These are phyloP conservation scores for Gymnoscelis rufifasciata DNA, from an alignment of 2,888 invertebrate genomes.

Conservation along the genomic window DNA sequence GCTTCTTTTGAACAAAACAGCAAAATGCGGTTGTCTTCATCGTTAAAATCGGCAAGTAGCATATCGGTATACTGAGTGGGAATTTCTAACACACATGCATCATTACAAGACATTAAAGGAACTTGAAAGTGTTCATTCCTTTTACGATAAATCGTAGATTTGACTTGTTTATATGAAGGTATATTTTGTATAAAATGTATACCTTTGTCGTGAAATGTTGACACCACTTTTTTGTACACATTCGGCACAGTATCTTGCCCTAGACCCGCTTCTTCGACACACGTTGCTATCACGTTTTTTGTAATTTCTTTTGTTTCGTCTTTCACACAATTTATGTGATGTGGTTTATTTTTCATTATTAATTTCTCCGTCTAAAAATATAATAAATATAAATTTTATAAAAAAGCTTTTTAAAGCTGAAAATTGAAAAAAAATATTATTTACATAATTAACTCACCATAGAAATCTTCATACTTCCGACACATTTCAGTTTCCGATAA, in stretches of 20 bases:
- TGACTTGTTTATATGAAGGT: constrained; percentile 1
- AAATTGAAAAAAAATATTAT: constrained; percentile 3
- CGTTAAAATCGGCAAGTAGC: constrained; percentile 1
- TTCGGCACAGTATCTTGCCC: constrained; percentile 4
- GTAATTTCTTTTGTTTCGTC: constrained; percentile 2
- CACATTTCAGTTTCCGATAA: constrained; percentile 10
- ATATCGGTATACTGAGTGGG: constrained; percentile 1
- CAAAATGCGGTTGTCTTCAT: constrained; percentile 1
- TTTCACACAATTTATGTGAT: constrained; percentile 2
- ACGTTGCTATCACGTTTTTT: too few species aligned
- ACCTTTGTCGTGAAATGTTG: neutral
- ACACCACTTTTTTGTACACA: constrained; percentile 4
- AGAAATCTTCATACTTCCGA: constrained; percentile 6
- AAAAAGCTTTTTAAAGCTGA: constrained; percentile 2
- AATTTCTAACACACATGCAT: constrained; percentile 1
- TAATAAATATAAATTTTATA: constrained; percentile 4
- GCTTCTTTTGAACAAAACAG: constrained; percentile 1
- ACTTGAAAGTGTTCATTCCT: neutral
- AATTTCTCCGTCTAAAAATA: constrained; percentile 4
- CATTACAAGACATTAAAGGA: neutral
- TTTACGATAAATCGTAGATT: constrained; percentile 1
- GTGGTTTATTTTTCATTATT: constrained; percentile 2
- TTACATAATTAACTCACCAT: constrained; percentile 4
- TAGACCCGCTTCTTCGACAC: constrained; percentile 5
- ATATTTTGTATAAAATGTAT: constrained; percentile 1